phyloP scores from a whole-genome alignment of 2,888 invertebrate species.

The Steromphala cineraria region DNA sequence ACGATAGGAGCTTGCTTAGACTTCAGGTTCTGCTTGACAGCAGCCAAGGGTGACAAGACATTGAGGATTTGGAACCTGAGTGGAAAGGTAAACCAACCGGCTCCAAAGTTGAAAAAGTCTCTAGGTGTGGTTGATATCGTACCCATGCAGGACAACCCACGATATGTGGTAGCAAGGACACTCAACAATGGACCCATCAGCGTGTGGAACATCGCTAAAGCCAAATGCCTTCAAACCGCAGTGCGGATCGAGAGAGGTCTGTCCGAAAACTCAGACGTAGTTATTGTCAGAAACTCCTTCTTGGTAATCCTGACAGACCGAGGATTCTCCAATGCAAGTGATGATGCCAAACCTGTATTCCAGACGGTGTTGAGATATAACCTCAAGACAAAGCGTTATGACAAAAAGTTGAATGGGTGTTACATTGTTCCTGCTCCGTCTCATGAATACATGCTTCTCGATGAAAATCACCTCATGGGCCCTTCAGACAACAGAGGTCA shows the following conservation, averaged over 20 bases:
- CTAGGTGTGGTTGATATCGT: constrained; percentile 64
- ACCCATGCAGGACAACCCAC: constrained; percentile 64
- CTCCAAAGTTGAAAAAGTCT: constrained; percentile 63
- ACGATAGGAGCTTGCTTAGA: constrained; percentile 66
- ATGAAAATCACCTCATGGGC: constrained; percentile 67
- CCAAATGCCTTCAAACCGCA: constrained; percentile 59
- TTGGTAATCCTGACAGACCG: constrained; percentile 69
- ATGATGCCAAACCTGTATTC: constrained; percentile 65
- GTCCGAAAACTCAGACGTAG: constrained; percentile 64
- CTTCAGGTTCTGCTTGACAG: constrained; percentile 68
- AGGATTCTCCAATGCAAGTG: constrained; percentile 59
- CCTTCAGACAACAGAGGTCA: constrained; percentile 70
- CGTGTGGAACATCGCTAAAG: constrained; percentile 71
- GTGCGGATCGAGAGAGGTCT: constrained; percentile 68
- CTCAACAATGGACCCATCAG: constrained; percentile 69
- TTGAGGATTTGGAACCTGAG: constrained; percentile 71
- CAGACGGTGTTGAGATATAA: constrained; percentile 69
- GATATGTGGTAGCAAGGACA: constrained; percentile 68
- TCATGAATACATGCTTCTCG: constrained; percentile 70
- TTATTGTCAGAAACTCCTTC: constrained; percentile 66
- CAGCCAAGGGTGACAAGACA: constrained; percentile 60
- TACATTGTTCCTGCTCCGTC: constrained; percentile 68
- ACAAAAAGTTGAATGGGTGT: constrained; percentile 62
- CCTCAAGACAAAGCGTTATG: constrained; percentile 64
- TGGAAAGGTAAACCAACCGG: constrained; percentile 62